Evolutionary conservation across 2,888 invertebrate genomes (phyloP), one percentile per base, ranked within the genome.

Genomic region (Drosophila stalkeri): DNA sequence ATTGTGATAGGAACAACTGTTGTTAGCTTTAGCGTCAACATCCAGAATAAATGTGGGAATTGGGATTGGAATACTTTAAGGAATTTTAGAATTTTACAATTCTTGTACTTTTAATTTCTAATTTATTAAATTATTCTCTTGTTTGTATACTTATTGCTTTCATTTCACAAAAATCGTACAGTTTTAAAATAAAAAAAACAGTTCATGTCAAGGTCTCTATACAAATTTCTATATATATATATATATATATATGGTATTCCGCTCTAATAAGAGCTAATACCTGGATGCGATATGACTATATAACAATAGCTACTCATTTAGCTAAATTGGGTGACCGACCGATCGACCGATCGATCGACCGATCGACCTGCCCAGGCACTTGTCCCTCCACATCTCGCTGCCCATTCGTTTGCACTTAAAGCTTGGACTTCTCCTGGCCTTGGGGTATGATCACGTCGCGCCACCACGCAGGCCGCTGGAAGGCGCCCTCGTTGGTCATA

Each of bases 391-490:
- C 23, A 14, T 37, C 14, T 12, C 33, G 49, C 33, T n/a, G 49
- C 8, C 31, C 31, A 5, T 20, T 27, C 27, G 5, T 6, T 6
- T 6, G 27, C 49, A 16, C 35, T 68, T 64, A 85, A 8, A 93
- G 87, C 78, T 93, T 93, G 2, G 93, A 92, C 39, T 73, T 82
- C 18, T 55, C 74, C 66, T 91, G 91, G 5, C 77, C 44, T 63
- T 77, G 76, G 6, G 87, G 81, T 27, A 92, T 91, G 57, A 94
- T 90, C 49, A 95, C 93, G 85, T 95, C 95, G 63, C 93, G 93
- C 97, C 97, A 97, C 97, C 97, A 97, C 2, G 94, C 80, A 3
- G 97, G 96, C 61, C 96, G 94, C 79, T 96, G 95, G 92, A 96
- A 95, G 2, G 95, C 95, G 7, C 95, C 95, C 0, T 95, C 94